Evolutionary conservation across 2,888 invertebrate genomes (phyloP).

Genomic region (Caenorhabditis virilis): DNA sequence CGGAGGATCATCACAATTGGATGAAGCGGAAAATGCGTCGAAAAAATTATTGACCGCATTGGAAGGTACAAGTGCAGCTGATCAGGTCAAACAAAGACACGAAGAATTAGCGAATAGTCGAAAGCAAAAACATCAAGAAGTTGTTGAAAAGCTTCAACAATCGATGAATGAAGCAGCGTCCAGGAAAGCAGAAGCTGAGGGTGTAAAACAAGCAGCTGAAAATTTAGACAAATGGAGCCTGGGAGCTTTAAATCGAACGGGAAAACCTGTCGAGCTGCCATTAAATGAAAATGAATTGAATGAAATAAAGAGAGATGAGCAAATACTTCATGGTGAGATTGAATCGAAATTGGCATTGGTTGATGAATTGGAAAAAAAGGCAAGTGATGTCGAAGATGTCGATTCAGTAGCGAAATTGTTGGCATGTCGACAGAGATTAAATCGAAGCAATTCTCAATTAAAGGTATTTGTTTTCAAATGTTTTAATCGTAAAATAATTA

Average conservation of each 20-base stretch:
- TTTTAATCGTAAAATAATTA: no score
- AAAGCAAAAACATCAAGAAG: slow-evolving; percentile 36
- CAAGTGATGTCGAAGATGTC: slow-evolving; percentile 16
- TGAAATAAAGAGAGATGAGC: slow-evolving; percentile 43
- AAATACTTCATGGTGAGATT: slow-evolving; percentile 45
- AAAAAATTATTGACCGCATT: slow-evolving; percentile 36
- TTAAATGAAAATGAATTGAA: slow-evolving; percentile 36
- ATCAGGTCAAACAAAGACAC: slow-evolving; percentile 36
- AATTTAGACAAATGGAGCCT: slow-evolving; percentile 38
- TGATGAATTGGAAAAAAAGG: slow-evolving; percentile 40
- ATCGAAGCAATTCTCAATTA: slow-evolving; percentile 31
- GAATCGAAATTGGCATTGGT: slow-evolving; percentile 38
- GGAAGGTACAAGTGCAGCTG: slow-evolving; percentile 41
- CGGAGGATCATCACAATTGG: slow-evolving; percentile 38
- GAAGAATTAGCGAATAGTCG: slow-evolving; percentile 19
- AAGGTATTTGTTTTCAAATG: no score
- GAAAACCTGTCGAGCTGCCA: slow-evolving; percentile 34
- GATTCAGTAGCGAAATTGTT: slow-evolving; percentile 10
- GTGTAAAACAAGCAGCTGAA: slow-evolving; percentile 42
- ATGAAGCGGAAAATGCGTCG: slow-evolving; percentile 42
- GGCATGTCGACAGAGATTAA: slow-evolving; percentile 20
- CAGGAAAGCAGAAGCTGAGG: slow-evolving; percentile 46
- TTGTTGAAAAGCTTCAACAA: slow-evolving; percentile 46
- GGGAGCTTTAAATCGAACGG: slow-evolving; percentile 22
- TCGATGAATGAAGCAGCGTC: slow-evolving; percentile 43